phyloP scores from a whole-genome alignment of 1,140 invertebrate genomes.

The Leptinotarsa lineolata region DNA sequence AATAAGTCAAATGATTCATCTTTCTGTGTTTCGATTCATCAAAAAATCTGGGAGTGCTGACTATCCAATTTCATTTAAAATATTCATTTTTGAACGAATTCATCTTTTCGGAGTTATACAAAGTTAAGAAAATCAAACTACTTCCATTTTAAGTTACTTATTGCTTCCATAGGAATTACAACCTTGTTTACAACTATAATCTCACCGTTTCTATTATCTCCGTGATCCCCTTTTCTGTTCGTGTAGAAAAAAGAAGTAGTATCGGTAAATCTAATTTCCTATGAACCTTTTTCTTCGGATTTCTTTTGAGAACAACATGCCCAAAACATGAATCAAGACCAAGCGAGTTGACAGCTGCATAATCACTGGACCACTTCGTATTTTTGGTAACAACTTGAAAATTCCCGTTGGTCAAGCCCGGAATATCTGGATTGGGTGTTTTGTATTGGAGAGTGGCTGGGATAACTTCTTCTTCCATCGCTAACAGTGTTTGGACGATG shows the following conservation, averaged over 20 bases:
- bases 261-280: slow-evolving; percentile 61
- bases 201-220: slow-evolving; percentile 62
- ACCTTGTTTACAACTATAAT: not conserved
- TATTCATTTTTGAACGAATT: no score
- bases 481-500: slow-evolving; percentile 62
- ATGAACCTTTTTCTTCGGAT: slow-evolving; percentile 57
- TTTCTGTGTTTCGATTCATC: no score
- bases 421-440: slow-evolving; percentile 69
- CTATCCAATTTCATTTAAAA: no score
- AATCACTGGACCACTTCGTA: slow-evolving; percentile 66
- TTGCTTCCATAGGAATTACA: no score
- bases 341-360: slow-evolving; percentile 64
- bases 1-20: no score
- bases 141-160: no score
- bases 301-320: slow-evolving; percentile 70
- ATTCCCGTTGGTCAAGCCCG: slow-evolving; percentile 67
- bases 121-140: no score
- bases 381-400: slow-evolving; percentile 67
- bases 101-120: no score
- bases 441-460: slow-evolving; percentile 77
- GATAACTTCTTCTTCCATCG: slow-evolving; percentile 70
- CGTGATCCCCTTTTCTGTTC: slow-evolving; percentile 71
- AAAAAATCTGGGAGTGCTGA: no score
- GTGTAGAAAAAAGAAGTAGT: slow-evolving; percentile 66
- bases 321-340: slow-evolving; percentile 67